Conservation (phyloP, 2,113 vertebrate genomes). For the Odobenus rosmarus region DNA sequence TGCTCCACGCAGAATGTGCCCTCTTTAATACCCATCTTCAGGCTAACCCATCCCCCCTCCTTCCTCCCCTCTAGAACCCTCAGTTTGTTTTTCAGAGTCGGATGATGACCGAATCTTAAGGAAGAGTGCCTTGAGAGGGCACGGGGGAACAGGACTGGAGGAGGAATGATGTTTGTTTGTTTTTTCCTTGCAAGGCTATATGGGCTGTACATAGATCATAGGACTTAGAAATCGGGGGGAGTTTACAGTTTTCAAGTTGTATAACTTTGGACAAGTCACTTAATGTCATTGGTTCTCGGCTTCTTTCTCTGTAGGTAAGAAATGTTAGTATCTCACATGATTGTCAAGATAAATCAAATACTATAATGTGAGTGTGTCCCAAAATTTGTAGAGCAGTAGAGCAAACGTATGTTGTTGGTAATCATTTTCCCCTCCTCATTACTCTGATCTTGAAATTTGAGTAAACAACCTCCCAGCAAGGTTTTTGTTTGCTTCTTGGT, state of each 20-base stretch:
- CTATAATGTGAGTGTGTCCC: background rate
- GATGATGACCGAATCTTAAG: background rate
- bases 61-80: no score
- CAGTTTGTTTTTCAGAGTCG: no score
- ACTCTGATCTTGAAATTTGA: slow-evolving; percentile 7
- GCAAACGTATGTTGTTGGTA: background rate
- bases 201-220: background rate
- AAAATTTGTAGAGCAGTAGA: background rate
- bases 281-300: background rate
- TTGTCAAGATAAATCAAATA: background rate
- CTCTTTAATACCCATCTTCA: no score
- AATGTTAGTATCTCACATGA: background rate
- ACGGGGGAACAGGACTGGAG: background rate
- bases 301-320: background rate
- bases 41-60: no score
- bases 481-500: background rate
- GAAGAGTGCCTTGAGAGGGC: background rate
- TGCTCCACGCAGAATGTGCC: no score
- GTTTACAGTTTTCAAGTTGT: background rate
- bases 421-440: background rate
- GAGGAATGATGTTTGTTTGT: background rate
- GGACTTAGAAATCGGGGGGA: background rate
- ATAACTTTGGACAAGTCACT: background rate
- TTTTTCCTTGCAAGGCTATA: background rate
- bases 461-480: background rate